Conservation (phyloP, 2,888 invertebrate genomes). For the Oscheius myriophilus region DNA sequence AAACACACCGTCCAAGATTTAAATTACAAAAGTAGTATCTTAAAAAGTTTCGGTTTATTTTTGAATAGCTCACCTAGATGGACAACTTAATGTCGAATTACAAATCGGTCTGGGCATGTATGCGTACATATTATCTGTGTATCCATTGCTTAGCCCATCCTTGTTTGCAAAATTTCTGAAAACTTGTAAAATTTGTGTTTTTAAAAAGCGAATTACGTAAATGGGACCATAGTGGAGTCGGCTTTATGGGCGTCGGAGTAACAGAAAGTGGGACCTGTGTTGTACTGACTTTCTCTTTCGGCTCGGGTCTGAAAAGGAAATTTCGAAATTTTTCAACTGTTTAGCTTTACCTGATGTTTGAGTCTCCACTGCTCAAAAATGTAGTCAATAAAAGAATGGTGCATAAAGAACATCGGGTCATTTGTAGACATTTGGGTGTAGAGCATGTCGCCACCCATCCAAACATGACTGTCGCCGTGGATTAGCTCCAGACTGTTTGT, state of each 20-base stretch:
- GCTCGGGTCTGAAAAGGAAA: slow-evolving; percentile 2
- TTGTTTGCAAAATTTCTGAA: not conserved
- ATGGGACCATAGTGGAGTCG: slow-evolving; percentile 9
- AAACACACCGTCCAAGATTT: slow-evolving; percentile 1
- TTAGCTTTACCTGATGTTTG: not conserved
- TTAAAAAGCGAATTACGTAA: not conserved
- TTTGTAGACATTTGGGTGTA: slow-evolving; percentile 21
- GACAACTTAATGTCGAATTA: not conserved
- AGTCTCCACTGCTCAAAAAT: slow-evolving; percentile 21
- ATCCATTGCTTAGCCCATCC: slow-evolving; percentile 17
- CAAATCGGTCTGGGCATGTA: slow-evolving; percentile 10
- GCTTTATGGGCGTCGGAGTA: slow-evolving; percentile 9
- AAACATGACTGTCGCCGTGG: slow-evolving; percentile 28
- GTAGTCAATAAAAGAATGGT: slow-evolving; percentile 23
- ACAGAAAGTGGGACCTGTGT: slow-evolving; percentile 13
- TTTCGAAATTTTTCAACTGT: not conserved
- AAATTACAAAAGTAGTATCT: slow-evolving; percentile 12
- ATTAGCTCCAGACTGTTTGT: slow-evolving; percentile 15
- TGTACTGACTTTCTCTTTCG: slow-evolving; percentile 10
- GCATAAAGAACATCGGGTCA: slow-evolving; percentile 29
- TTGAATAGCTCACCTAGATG: not conserved
- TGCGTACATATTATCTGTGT: slow-evolving; percentile 15
- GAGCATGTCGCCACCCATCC: slow-evolving; percentile 29
- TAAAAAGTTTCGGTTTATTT: not conserved
- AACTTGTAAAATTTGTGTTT: not conserved